Evolutionary conservation across 2,113 vertebrate genomes (phyloP).

Genomic region (Xyrauchen texanus): DNA sequence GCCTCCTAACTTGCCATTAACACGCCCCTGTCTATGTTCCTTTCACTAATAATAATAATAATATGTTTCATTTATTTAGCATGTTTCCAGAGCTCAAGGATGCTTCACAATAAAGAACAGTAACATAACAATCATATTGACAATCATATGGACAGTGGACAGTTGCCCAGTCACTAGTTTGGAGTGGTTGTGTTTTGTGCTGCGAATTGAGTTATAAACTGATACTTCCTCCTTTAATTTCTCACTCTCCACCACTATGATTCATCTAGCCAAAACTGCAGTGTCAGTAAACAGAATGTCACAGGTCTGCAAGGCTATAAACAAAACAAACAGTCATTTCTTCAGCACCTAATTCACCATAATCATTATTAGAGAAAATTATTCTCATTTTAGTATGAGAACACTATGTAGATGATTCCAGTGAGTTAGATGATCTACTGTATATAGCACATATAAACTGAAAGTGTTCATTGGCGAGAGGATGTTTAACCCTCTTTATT

Average conservation of each 20-base stretch:
- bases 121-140: too few relatives aligned
- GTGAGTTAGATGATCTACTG: too few relatives aligned
- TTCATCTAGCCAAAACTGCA: constrained; percentile 51
- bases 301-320: constrained; percentile 31
- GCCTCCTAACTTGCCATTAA: not conserved
- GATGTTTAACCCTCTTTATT: not conserved
- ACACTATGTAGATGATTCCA: not conserved
- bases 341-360: not conserved
- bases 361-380: not conserved
- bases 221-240: constrained; percentile 29
- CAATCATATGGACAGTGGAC: too few relatives aligned
- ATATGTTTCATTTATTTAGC: too few relatives aligned
- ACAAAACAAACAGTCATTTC: constrained; percentile 16
- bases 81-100: too few relatives aligned
- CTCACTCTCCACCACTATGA: constrained; percentile 40
- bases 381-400: not conserved
- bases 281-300: constrained; percentile 43
- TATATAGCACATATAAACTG: not conserved
- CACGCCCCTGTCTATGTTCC: not conserved
- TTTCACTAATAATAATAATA: not conserved
- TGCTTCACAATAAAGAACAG: too few relatives aligned
- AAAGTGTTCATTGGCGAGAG: not conserved
- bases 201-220: constrained; percentile 22
- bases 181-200: not conserved
- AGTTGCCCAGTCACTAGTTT: too few relatives aligned